Percentiles rank a stretch among this genome's conserved stretches.
Conservation (phyloP, 2,113 vertebrate species). For the Rostratula benghalensis region DNA sequence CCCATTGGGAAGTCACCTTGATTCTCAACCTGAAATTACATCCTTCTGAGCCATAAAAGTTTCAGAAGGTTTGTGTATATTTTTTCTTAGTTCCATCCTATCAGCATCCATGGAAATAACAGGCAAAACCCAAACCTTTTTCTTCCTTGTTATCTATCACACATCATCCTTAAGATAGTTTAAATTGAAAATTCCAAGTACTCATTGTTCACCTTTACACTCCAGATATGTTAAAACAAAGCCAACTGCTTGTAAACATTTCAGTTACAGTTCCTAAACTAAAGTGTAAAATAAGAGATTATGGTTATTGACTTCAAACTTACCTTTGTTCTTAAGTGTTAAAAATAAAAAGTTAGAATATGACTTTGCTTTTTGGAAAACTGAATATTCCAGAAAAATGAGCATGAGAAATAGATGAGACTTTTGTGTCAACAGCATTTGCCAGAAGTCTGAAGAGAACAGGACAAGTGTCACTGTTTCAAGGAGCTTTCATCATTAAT, state of each 20-base stretch:
- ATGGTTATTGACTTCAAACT: not conserved
- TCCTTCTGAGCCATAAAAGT: not conserved
- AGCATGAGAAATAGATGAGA: not conserved
- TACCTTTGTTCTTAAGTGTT: not conserved
- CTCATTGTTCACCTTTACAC: not conserved
- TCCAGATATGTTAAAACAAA: not conserved
- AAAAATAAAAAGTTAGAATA: not conserved
- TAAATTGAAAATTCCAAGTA: not conserved
- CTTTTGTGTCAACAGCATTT: slow-evolving; percentile 20
- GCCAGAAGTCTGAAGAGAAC: not conserved
- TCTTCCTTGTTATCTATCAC: not conserved
- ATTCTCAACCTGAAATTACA: not conserved
- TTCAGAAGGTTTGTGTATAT: not conserved
- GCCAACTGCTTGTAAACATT: not conserved
- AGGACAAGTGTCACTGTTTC: slow-evolving; percentile 19
- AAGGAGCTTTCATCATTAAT: slow-evolving; percentile 16
- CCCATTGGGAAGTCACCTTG: not conserved
- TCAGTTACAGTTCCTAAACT: not conserved
- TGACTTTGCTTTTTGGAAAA: not conserved
- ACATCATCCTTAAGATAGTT: not conserved
- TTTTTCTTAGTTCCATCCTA: not conserved
- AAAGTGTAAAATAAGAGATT: not conserved
- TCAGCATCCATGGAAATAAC: not conserved
- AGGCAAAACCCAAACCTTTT: not conserved
- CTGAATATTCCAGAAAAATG: not conserved